These are phyloP conservation scores for Falco naumanni DNA, from an alignment of 2,797 vertebrate genomes.

Conservation along the genomic window DNA sequence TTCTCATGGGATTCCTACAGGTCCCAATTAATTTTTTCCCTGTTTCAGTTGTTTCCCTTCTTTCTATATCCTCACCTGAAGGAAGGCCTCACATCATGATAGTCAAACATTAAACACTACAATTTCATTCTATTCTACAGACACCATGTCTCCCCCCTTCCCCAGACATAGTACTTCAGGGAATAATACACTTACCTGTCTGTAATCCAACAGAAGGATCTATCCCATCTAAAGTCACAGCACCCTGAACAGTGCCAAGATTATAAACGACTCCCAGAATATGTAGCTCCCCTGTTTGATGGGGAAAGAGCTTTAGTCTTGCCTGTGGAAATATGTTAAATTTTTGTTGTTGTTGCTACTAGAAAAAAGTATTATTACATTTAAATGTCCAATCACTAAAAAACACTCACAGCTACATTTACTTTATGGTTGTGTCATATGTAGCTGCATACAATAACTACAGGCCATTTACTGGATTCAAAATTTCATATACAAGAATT, in stretches of 20 bases:
- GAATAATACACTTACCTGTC: constrained; percentile 79
- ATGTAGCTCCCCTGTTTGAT: constrained; percentile 91
- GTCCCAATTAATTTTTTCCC: not conserved
- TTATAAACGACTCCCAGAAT: constrained; percentile 94
- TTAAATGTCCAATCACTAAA: constrained; percentile 17
- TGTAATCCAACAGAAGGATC: constrained; percentile 76
- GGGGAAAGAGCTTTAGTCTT: constrained; percentile 93
- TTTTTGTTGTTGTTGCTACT: constrained; percentile 78
- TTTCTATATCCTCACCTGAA: not conserved
- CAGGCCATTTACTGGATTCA: not conserved
- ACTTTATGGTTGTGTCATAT: not conserved
- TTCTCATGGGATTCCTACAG: not conserved
- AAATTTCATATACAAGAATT: not conserved
- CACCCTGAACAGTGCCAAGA: constrained; percentile 84
- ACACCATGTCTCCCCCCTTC: not conserved
- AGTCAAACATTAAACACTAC: not conserved
- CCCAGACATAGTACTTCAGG: not conserved
- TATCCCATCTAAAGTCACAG: constrained; percentile 78
- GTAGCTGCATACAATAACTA: not conserved
- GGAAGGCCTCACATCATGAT: not conserved
- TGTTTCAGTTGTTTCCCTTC: not conserved
- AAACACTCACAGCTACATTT: not conserved
- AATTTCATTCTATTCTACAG: not conserved
- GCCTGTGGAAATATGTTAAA: constrained; percentile 86
- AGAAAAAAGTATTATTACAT: constrained; percentile 44